Conservation (phyloP, 1,140 invertebrate genomes). For the Bombyx mori region ASM3026992v2 NC_085123.1:10745001-10745500, state of each 20-base stretch:
- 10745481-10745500: too few relatives aligned
- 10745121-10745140: too few relatives aligned
- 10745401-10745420: slow-evolving; percentile 76
- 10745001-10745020: too few relatives aligned
- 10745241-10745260: slow-evolving; percentile 90
- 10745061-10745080: too few relatives aligned
- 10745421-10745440: slow-evolving; percentile 1
- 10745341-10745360: slow-evolving; percentile 93
- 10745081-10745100: too few relatives aligned
- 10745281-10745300: slow-evolving; percentile 71
- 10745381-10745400: slow-evolving; percentile 80
- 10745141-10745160: too few relatives aligned
- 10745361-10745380: slow-evolving; percentile 84
- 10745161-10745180: too few relatives aligned
- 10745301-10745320: slow-evolving; percentile 80
- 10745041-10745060: too few relatives aligned
- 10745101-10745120: too few relatives aligned
- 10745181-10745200: too few relatives aligned
- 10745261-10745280: slow-evolving; percentile 84
- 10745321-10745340: slow-evolving; percentile 86
- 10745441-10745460: not conserved
- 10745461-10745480: too few relatives aligned
- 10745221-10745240: slow-evolving; percentile 26
- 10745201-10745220: not conserved
- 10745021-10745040: too few relatives aligned